A percentile compares a stretch with the other conserved stretches of the same genome.
Evolutionary conservation across 2,888 invertebrate genomes (phyloP).

Genomic region (Steinernema scapterisci): DNA sequence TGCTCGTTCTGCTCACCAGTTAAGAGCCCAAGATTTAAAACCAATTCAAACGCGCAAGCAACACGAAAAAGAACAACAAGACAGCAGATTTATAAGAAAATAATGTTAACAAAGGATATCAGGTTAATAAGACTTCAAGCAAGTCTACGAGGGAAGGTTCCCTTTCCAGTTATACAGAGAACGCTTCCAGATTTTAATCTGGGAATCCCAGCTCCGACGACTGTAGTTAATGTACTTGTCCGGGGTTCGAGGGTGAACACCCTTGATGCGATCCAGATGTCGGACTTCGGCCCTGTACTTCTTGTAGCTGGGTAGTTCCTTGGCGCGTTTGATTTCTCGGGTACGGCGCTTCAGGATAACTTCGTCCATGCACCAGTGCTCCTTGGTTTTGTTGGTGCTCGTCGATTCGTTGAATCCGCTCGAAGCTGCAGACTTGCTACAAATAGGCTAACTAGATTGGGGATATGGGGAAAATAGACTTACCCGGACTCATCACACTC

Average conservation of each 20-base stretch:
- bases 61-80: too few relatives aligned
- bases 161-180: constrained; percentile 61
- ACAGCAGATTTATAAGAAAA: too few relatives aligned
- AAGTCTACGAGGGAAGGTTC: constrained; percentile 33
- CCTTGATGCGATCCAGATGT: constrained; percentile 48
- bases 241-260: constrained; percentile 83
- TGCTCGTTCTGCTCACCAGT: too few relatives aligned
- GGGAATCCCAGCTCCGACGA: constrained; percentile 87
- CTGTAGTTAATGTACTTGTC: constrained; percentile 85
- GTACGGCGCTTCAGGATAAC: constrained; percentile 51
- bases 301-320: constrained; percentile 59
- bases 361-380: constrained; percentile 63
- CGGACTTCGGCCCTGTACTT: constrained; percentile 53
- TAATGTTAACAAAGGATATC: too few relatives aligned
- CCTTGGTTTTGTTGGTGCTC: constrained; percentile 55
- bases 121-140: too few relatives aligned
- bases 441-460: too few relatives aligned
- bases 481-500: too few relatives aligned
- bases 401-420: too few relatives aligned
- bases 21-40: too few relatives aligned
- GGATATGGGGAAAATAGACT: too few relatives aligned
- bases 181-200: constrained; percentile 69
- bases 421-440: too few relatives aligned
- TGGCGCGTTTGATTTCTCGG: constrained; percentile 59
- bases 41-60: too few relatives aligned